These are phyloP conservation scores for Neoarius graeffei DNA, from an alignment of 2,113 vertebrate species.

Conservation along the genomic window DNA sequence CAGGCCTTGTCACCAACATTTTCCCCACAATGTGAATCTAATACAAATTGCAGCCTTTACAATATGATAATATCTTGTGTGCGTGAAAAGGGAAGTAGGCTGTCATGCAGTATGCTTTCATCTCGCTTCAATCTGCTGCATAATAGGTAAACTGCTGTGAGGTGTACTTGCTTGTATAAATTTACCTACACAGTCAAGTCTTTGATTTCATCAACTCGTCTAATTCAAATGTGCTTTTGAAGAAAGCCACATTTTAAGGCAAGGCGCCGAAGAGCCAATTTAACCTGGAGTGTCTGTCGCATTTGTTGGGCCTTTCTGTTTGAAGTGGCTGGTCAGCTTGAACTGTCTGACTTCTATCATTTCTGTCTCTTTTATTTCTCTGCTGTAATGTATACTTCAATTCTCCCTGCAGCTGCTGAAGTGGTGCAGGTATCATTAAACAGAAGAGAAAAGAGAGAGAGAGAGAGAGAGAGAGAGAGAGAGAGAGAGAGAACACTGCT, in stretches of 20 bases:
- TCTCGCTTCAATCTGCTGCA: conserved; percentile 81
- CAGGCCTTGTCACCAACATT: conserved; percentile 48
- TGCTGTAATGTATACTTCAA: conserved; percentile 96
- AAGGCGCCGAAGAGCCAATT: conserved; percentile 89
- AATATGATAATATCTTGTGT: conserved; percentile 67
- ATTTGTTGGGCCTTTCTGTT: conserved; percentile 86
- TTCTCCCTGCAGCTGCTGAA: conserved; percentile 90
- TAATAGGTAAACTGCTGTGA: conserved; percentile 95
- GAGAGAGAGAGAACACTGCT: neutral
- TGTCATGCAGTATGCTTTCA: conserved; percentile 71
- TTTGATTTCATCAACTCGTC: conserved; percentile 94
- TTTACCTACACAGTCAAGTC: conserved; percentile 82
- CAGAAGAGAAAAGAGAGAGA: conserved; percentile 53
- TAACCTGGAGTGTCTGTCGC: conserved; percentile 96
- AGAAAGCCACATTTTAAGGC: conserved; percentile 77
- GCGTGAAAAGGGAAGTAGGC: conserved; percentile 62
- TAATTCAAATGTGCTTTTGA: conserved; percentile 97
- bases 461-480: neutral
- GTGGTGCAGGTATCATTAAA: conserved; percentile 97
- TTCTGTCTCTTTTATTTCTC: conserved; percentile 89
- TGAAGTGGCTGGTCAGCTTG: conserved; percentile 98
- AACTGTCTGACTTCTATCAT: conserved; percentile 98
- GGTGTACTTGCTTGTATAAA: conserved; percentile 91
- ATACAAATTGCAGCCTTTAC: conserved; percentile 64
- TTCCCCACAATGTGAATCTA: conserved; percentile 53